These are phyloP conservation scores for Platynereis dumerilii DNA, from an alignment of 2,888 invertebrate genomes.

Conservation along the genomic window DNA sequence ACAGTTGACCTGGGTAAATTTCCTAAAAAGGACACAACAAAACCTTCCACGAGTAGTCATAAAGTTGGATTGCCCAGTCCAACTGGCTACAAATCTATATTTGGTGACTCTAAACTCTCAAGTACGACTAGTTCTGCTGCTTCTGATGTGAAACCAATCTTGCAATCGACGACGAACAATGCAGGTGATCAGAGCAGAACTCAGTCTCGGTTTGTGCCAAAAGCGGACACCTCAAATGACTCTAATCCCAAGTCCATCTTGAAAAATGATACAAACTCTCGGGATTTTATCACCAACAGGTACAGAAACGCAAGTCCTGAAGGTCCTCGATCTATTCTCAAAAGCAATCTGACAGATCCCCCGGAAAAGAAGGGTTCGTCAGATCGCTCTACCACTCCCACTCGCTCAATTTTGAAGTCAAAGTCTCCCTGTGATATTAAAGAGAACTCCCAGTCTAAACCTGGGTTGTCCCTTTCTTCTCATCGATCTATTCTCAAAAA, in stretches of 20 bases:
- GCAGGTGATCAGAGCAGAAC: too few relatives aligned
- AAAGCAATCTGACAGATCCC: neutral
- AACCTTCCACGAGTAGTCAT: too few relatives aligned
- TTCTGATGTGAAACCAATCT: too few relatives aligned
- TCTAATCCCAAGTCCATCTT: neutral
- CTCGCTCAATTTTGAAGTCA: slow-evolving; percentile 25
- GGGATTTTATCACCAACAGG: neutral
- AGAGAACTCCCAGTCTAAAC: neutral
- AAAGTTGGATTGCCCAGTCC: too few relatives aligned
- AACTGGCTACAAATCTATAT: too few relatives aligned
- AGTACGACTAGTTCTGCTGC: too few relatives aligned
- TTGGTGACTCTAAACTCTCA: too few relatives aligned
- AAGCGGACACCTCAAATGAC: neutral
- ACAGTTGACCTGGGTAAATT: too few relatives aligned
- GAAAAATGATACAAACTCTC: neutral
- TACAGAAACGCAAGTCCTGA: neutral
- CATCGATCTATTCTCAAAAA: slow-evolving; percentile 18
- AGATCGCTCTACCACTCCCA: slow-evolving; percentile 5
- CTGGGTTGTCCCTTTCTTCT: neutral
- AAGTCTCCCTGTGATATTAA: neutral
- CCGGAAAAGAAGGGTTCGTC: neutral
- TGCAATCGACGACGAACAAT: too few relatives aligned
- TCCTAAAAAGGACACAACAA: too few relatives aligned
- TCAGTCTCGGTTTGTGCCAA: too few relatives aligned
- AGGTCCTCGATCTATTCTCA: slow-evolving; percentile 15